These are phyloP conservation scores for Glomeris marginata DNA, from an alignment of 2,888 invertebrate genomes.

Conservation along the genomic window DNA sequence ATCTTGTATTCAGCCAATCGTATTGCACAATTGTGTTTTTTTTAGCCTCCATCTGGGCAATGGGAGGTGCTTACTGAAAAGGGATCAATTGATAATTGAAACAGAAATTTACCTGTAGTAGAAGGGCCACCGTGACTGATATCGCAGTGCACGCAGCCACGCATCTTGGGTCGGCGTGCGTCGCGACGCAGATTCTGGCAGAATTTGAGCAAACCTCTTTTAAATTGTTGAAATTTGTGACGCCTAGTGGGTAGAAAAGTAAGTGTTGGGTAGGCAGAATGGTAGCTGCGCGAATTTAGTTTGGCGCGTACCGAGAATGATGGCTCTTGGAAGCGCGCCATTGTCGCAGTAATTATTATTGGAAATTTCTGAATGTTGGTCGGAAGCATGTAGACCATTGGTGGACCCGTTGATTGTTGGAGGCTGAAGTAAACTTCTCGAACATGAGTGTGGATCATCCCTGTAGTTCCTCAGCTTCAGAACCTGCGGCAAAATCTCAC, in stretches of 20 bases:
- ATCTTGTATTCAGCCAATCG: too few species aligned
- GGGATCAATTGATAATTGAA: too few species aligned
- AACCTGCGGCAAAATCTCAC: not conserved
- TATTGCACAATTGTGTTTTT: too few species aligned
- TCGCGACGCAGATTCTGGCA: conserved; percentile 24
- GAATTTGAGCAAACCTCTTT: conserved; percentile 21
- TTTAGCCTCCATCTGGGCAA: too few species aligned
- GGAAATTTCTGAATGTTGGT: too few species aligned
- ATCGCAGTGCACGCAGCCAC: conserved; percentile 25
- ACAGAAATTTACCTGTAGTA: conserved; percentile 22
- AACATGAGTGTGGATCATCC: conserved; percentile 4
- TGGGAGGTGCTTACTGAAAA: too few species aligned
- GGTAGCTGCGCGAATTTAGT: not conserved
- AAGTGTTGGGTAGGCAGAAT: not conserved
- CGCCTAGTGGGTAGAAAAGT: conserved; percentile 15
- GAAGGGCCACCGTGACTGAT: conserved; percentile 24
- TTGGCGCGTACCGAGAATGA: conserved; percentile 5
- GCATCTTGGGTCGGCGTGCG: conserved; percentile 27
- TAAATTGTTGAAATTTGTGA: conserved; percentile 20
- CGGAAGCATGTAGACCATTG: too few species aligned
- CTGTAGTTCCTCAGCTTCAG: conserved; percentile 1
- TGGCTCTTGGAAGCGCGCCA: conserved; percentile 8
- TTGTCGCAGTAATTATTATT: conserved; percentile 7
- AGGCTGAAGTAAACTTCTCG: not conserved
- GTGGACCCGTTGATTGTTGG: not conserved